Percentiles rank a stretch among this genome's conserved stretches.
Conservation (phyloP, 2,113 vertebrate genomes). For the Mormyrus lacerda region DNA sequence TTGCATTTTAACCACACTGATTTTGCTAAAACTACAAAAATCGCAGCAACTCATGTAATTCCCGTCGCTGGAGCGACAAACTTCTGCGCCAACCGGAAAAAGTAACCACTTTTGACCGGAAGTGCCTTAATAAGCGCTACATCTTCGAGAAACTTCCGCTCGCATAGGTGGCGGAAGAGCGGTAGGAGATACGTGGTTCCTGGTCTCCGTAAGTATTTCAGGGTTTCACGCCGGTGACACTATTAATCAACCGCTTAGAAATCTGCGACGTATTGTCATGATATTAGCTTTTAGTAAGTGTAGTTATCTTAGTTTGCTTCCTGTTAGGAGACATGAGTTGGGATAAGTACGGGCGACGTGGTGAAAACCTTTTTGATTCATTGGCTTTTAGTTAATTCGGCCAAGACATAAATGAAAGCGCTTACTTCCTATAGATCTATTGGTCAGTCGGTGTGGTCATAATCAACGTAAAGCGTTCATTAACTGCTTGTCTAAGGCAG, state of each 20-base stretch:
- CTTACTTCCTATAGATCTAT: background rate
- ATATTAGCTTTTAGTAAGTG: background rate
- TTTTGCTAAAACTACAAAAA: background rate
- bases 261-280: background rate
- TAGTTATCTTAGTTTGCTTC: background rate
- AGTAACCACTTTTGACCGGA: too few relatives aligned
- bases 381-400: background rate
- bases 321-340: background rate
- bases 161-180: background rate
- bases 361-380: background rate
- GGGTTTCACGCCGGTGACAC: background rate
- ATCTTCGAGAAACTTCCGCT: background rate
- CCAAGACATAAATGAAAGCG: background rate
- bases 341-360: background rate
- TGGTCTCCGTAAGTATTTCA: background rate
- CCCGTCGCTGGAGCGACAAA: background rate
- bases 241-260: background rate
- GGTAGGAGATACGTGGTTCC: background rate
- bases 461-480: background rate
- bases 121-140: background rate
- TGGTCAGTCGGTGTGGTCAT: background rate
- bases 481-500: background rate
- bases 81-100: background rate
- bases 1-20: background rate
- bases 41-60: background rate